A percentile compares a stretch with the other conserved stretches of the same genome.
These are phyloP conservation scores for Trididemnum nubilum DNA, from an alignment of 23 tunicate species.

Conservation along the genomic window DNA sequence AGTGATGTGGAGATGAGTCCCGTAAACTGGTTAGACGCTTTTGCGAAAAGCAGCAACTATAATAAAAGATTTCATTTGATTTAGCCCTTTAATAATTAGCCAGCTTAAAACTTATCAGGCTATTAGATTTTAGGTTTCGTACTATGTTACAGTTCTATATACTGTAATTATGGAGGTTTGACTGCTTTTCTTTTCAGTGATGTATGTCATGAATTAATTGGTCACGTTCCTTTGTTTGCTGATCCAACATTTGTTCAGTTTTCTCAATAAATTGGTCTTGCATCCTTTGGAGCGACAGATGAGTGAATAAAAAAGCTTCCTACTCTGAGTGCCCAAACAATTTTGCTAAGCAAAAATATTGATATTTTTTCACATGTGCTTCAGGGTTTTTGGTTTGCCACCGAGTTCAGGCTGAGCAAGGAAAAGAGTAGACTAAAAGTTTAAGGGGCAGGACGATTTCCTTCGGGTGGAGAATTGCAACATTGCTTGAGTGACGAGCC, in stretches of 20 bases:
- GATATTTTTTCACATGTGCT: too few relatives aligned
- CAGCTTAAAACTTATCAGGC: too few relatives aligned
- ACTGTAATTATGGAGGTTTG: too few relatives aligned
- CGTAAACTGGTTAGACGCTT: too few relatives aligned
- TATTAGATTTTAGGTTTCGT: too few relatives aligned
- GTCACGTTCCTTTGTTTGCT: slow-evolving; percentile 92
- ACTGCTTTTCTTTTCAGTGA: slow-evolving; percentile 53
- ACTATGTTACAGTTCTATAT: too few relatives aligned
- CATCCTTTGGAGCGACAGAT: slow-evolving; percentile 93
- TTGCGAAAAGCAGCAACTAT: too few relatives aligned
- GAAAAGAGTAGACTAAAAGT: slow-evolving; percentile 84
- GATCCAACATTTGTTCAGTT: slow-evolving; percentile 91
- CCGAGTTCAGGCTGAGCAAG: slow-evolving; percentile 84
- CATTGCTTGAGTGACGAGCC: slow-evolving; percentile 81
- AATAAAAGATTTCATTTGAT: too few relatives aligned
- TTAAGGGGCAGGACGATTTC: slow-evolving; percentile 92
- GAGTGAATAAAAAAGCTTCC: slow-evolving; percentile 91
- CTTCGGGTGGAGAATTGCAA: slow-evolving; percentile 86
- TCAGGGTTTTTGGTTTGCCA: slow-evolving; percentile 95
- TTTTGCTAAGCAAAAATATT: not conserved
- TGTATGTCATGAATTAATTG: slow-evolving; percentile 95
- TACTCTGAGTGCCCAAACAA: slow-evolving; percentile 42
- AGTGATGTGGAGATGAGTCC: too few relatives aligned
- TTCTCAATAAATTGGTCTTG: slow-evolving; percentile 93
- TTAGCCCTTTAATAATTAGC: too few relatives aligned